These are phyloP conservation scores for Prietella phreatophila DNA, from an alignment of 2,113 vertebrate genomes.

Conservation along the genomic window DNA sequence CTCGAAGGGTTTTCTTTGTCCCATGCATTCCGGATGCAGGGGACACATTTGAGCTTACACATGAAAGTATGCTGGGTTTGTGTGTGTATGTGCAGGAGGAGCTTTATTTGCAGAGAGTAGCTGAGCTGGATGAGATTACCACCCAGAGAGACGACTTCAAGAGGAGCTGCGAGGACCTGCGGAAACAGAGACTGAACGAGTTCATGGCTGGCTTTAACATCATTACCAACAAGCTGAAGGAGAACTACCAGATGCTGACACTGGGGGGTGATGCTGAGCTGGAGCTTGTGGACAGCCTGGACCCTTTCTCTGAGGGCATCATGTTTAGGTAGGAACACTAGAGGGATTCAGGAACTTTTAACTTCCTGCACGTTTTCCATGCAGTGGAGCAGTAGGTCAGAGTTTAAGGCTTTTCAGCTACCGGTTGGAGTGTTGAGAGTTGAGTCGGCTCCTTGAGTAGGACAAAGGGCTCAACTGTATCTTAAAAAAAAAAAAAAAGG, in stretches of 20 bases:
- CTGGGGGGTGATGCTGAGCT: constrained; percentile 94
- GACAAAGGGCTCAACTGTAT: background rate
- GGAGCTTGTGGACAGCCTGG: constrained; percentile 95
- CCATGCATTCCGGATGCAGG: background rate
- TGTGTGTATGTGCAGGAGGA: constrained; percentile 78
- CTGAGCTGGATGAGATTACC: constrained; percentile 88
- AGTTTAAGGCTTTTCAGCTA: background rate
- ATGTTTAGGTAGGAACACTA: constrained; percentile 83
- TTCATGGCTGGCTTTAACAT: constrained; percentile 96
- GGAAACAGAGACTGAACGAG: constrained; percentile 91
- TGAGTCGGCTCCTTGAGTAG: background rate
- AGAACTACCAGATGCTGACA: constrained; percentile 99
- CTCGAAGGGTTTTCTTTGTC: background rate
- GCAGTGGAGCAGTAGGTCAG: background rate
- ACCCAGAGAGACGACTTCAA: constrained; percentile 84
- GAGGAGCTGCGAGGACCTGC: constrained; percentile 82
- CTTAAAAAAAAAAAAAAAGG: background rate
- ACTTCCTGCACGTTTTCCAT: background rate
- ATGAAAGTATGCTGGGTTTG: background rate
- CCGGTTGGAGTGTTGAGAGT: no score
- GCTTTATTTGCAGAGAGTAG: constrained; percentile 87
- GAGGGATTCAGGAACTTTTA: no score
- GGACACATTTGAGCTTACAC: background rate
- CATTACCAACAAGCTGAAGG: constrained; percentile 96
- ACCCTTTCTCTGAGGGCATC: constrained; percentile 98